Evolutionary conservation across 2,113 vertebrate genomes (phyloP).

Genomic region (Silurus meridionalis): DNA sequence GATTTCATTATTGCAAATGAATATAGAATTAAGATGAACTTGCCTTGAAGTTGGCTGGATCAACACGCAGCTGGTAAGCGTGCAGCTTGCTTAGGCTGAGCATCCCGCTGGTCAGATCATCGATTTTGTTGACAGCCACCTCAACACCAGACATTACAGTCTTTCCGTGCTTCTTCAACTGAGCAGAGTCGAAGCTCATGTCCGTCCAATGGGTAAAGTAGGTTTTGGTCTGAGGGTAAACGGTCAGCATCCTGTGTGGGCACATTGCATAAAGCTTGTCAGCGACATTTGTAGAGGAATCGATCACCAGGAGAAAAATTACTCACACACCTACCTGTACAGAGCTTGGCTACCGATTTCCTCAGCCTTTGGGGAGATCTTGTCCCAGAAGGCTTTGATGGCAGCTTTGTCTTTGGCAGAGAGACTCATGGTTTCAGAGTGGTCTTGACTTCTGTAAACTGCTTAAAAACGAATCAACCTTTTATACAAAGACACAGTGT

Average conservation of each 20-base stretch:
- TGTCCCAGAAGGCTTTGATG: slow-evolving; percentile 64
- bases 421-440: too few species aligned
- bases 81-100: slow-evolving; percentile 77
- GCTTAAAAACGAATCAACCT: too few species aligned
- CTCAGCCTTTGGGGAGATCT: slow-evolving; percentile 49
- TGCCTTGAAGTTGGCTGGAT: too few species aligned
- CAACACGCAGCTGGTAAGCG: too few species aligned
- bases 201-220: slow-evolving; percentile 79
- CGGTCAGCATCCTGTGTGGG: slow-evolving; percentile 63
- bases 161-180: slow-evolving; percentile 71
- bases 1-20: background rate
- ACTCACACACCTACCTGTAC: slow-evolving; percentile 70
- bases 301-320: too few species aligned
- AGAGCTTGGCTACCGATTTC: slow-evolving; percentile 64
- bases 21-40: too few species aligned
- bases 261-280: slow-evolving; percentile 43
- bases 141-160: slow-evolving; percentile 52
- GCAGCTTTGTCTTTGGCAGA: slow-evolving; percentile 48
- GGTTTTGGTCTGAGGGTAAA: slow-evolving; percentile 75
- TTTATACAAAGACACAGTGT: too few species aligned
- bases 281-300: too few species aligned
- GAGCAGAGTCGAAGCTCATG: slow-evolving; percentile 65
- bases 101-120: slow-evolving; percentile 67
- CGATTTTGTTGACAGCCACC: slow-evolving; percentile 65
- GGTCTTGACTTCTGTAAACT: too few species aligned